These are phyloP conservation scores for Argyrosomus japonicus DNA, from an alignment of 2,113 vertebrate species.

Conservation along the genomic window DNA sequence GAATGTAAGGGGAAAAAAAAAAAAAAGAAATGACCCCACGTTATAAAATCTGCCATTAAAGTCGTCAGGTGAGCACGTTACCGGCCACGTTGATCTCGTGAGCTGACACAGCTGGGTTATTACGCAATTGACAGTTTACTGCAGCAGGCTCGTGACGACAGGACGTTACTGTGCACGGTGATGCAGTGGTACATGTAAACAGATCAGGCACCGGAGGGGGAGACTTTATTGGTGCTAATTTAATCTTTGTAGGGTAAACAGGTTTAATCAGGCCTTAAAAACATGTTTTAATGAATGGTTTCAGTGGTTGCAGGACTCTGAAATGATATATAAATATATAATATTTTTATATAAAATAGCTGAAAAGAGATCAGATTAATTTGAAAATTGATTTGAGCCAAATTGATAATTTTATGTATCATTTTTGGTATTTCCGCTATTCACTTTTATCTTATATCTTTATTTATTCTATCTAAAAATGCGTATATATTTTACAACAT, in stretches of 20 bases:
- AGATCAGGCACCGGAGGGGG: background rate
- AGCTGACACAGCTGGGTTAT: constrained; percentile 37
- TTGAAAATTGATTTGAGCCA: rapidly evolving
- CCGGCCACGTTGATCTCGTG: constrained; percentile 24
- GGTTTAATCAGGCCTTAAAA: too few relatives aligned
- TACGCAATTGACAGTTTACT: constrained; percentile 38
- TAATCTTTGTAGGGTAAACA: too few relatives aligned
- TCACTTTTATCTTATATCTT: background rate
- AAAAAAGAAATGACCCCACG: background rate
- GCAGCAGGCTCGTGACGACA: background rate
- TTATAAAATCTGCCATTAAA: background rate
- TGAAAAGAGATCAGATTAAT: background rate
- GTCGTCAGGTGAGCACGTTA: background rate
- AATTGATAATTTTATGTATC: background rate
- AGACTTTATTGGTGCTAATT: rapidly evolving
- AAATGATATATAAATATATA: too few relatives aligned
- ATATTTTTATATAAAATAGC: background rate
- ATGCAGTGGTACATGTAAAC: background rate
- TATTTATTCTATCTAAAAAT: too few relatives aligned
- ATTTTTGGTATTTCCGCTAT: background rate
- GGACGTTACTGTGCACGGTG: background rate
- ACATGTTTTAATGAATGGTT: too few relatives aligned
- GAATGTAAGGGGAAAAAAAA: too few relatives aligned
- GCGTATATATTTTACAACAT: too few relatives aligned
- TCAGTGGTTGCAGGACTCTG: too few relatives aligned